A percentile compares a stretch with the other conserved stretches of the same genome.
These are phyloP conservation scores for Syrrhaptes paradoxus DNA, from an alignment of 2,113 vertebrate genomes.

Conservation along the genomic window DNA sequence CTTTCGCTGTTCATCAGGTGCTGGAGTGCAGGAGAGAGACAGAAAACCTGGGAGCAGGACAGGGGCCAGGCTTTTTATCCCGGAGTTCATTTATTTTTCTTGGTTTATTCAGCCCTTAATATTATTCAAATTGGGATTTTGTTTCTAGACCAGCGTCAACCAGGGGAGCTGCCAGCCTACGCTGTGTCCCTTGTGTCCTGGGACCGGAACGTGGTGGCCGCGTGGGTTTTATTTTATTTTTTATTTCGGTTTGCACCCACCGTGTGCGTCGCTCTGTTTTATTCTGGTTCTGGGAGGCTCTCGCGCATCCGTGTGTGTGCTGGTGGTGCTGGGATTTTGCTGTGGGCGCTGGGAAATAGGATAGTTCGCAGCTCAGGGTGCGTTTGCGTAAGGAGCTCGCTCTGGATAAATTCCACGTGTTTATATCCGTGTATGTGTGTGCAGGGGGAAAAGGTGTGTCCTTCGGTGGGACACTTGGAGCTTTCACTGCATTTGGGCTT, in stretches of 20 bases:
- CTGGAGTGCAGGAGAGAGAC: background rate
- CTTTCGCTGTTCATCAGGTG: background rate
- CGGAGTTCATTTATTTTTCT: conserved; percentile 33
- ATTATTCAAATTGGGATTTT: background rate
- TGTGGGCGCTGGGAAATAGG: fast-evolving
- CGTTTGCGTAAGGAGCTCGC: background rate
- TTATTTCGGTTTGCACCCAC: background rate
- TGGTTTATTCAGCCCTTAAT: background rate
- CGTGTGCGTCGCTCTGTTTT: background rate
- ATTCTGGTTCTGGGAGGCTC: background rate
- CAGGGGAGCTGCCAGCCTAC: background rate
- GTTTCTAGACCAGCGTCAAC: background rate
- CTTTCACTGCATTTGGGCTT: too few species aligned
- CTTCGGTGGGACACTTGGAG: too few species aligned
- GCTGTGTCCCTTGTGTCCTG: background rate
- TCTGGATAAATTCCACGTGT: background rate
- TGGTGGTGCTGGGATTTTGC: background rate
- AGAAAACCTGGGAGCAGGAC: background rate
- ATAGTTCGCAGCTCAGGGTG: fast-evolving
- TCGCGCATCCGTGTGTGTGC: background rate
- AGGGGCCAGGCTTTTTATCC: background rate
- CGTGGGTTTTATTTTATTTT: background rate
- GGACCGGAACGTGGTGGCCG: fast-evolving
- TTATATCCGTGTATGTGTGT: fast-evolving
- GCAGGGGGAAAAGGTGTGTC: background rate